These are phyloP conservation scores for Halictus ligatus DNA, from an alignment of 2,888 invertebrate species.

Conservation along the genomic window DNA sequence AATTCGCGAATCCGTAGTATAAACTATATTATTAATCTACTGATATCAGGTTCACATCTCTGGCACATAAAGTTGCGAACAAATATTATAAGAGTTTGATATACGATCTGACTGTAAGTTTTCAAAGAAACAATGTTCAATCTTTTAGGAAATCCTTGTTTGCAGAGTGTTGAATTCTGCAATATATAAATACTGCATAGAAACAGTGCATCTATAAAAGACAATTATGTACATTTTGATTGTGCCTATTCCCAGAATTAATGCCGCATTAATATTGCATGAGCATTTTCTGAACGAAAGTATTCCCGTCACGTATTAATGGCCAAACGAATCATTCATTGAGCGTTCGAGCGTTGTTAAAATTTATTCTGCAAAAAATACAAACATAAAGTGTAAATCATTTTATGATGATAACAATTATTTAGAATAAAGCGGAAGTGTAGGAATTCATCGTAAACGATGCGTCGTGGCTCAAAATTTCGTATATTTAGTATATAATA, in stretches of 20 bases:
- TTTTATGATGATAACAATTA: background rate
- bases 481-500: background rate
- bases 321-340: conserved; percentile 43
- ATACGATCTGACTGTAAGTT: background rate
- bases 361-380: conserved; percentile 1
- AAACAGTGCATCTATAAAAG: conserved; percentile 10
- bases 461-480: background rate
- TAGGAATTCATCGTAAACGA: background rate
- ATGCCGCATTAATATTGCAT: conserved; percentile 62
- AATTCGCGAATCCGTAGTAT: too few species aligned
- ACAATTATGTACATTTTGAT: conserved; percentile 52
- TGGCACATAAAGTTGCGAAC: too few species aligned
- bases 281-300: conserved; percentile 31
- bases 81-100: background rate
- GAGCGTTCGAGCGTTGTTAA: conserved; percentile 28
- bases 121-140: background rate
- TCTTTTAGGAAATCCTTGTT: background rate
- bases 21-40: too few species aligned
- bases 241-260: conserved; percentile 51
- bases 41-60: too few species aligned
- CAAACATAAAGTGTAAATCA: background rate
- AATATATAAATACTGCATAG: background rate
- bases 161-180: background rate
- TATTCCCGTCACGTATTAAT: conserved; percentile 56
- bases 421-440: background rate